A percentile compares a stretch with the other conserved stretches of the same genome.
These are phyloP conservation scores for Epizoanthus scotinus DNA, from an alignment of 92 coral and sea anemone genomes.

Conservation along the genomic window DNA sequence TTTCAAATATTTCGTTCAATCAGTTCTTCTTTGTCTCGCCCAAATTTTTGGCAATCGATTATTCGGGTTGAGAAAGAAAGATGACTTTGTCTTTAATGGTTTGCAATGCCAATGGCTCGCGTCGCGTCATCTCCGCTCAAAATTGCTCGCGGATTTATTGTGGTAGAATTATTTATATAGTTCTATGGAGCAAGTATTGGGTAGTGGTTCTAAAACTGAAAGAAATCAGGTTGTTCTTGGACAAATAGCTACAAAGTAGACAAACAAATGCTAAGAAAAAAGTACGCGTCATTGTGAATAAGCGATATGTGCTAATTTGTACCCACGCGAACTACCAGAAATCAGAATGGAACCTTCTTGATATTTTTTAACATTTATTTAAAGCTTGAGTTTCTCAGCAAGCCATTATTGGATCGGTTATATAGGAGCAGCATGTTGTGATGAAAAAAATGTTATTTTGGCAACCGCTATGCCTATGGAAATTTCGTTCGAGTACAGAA, in stretches of 20 bases:
- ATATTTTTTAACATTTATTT: not conserved
- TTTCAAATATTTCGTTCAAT: not conserved
- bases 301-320: not conserved
- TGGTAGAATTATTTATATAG: conserved; percentile 8
- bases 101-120: not conserved
- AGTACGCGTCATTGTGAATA: conserved; percentile 3
- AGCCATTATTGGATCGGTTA: not conserved
- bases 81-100: not conserved
- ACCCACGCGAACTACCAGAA: not conserved
- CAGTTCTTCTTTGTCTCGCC: not conserved
- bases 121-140: conserved; percentile 34
- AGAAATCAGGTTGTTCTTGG: not conserved
- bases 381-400: not conserved
- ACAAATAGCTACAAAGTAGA: not conserved
- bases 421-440: not conserved
- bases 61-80: not conserved
- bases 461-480: not conserved
- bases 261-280: not conserved
- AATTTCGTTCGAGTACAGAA: not conserved
- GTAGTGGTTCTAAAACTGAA: not conserved
- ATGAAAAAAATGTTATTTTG: not conserved
- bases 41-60: not conserved
- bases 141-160: not conserved
- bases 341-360: not conserved
- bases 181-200: not conserved